phyloP scores from a whole-genome alignment of 2,797 vertebrate species.

The Cyprinodon diabolis region DNA sequence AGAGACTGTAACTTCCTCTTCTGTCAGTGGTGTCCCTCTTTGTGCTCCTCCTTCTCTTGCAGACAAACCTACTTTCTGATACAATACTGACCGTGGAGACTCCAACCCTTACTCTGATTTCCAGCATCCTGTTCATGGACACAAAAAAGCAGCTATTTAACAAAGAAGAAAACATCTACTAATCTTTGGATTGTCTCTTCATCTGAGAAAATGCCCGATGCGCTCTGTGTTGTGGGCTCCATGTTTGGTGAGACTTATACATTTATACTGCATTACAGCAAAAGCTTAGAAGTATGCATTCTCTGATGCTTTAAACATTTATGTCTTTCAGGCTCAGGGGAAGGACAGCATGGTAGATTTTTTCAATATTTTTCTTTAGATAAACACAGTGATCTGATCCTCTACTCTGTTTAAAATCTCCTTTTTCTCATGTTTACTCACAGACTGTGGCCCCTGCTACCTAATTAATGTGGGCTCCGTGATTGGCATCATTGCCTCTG shows the following conservation, averaged over 20 bases:
- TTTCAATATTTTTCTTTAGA: not conserved
- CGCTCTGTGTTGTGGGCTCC: slow-evolving; percentile 60
- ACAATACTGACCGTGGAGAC: not conserved
- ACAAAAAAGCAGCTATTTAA: not conserved
- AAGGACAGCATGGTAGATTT: slow-evolving; percentile 71
- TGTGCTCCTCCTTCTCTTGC: slow-evolving; percentile 17
- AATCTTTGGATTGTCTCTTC: slow-evolving; percentile 20
- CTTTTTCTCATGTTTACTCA: slow-evolving; percentile 5
- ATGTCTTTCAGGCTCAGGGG: slow-evolving; percentile 64
- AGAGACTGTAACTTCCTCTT: slow-evolving; percentile 52
- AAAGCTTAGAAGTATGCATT: not conserved
- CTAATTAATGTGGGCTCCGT: slow-evolving; percentile 70
- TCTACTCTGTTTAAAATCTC: slow-evolving; percentile 14
- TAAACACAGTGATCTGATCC: not conserved
- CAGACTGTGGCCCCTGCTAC: slow-evolving; percentile 77
- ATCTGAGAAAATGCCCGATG: slow-evolving; percentile 61
- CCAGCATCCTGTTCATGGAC: slow-evolving; percentile 22
- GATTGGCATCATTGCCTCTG: slow-evolving; percentile 74
- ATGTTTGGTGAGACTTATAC: slow-evolving; percentile 73
- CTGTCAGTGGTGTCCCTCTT: slow-evolving; percentile 26
- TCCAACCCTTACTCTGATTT: not conserved
- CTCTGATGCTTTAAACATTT: slow-evolving; percentile 4
- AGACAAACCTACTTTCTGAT: slow-evolving; percentile 10
- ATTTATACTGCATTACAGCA: not conserved
- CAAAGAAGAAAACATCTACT: slow-evolving; percentile 23